Base-by-base conservation (phyloP, 2,113 vertebrate genomes). In the Cromileptes altivelis region DNA sequence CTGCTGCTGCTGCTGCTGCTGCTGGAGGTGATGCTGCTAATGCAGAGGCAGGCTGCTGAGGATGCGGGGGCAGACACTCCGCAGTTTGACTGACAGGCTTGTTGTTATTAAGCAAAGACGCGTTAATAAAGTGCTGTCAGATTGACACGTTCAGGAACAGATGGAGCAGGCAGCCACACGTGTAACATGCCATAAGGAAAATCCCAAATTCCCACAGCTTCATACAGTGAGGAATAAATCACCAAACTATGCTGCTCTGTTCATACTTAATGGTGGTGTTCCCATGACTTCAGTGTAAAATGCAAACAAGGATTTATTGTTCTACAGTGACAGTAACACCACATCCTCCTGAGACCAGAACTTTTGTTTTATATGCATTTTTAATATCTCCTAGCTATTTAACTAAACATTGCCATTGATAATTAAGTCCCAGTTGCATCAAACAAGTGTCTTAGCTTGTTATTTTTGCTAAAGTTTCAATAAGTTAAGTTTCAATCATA, bases 1-100 rank as follows among this genome's bases (percentile, higher is more conserved):
- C 88, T n/a, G 88, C 85, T 78, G 88, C 37, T 81, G 85, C 81
- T 81, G 85, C 81, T 60, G 85, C 81, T 60, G 87, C 88, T 53
- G 88, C 85, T 37, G 85, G 81, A 89, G 81, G 85, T 70, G 83
- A 80, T 79, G 88, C 40, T 81, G 85, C 81, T 60, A 40, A 85
- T 85, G 89, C 78, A 63, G 86, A 83, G 73, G 87, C 42, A 55
- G 78, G 55, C 52, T 70, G 84, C 52, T 70, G 84, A 19, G 77
- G 81, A 85, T 92, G 89, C 78, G 78, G 84, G 71, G 89, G 79
- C 80, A 82, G 81, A n/a, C 13, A 4, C 80, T 63, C 61, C 64
- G 84, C 85, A 55, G 67, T 50, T 21, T 89, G 87, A 76, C 79
- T 88, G 76, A 82, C 90, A 47, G 19, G 62, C 63, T 45, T 2